Percentiles rank a stretch among this genome's conserved stretches.
Conservation (phyloP, 2,797 vertebrate species). For the Erethizon dorsatum region DNA sequence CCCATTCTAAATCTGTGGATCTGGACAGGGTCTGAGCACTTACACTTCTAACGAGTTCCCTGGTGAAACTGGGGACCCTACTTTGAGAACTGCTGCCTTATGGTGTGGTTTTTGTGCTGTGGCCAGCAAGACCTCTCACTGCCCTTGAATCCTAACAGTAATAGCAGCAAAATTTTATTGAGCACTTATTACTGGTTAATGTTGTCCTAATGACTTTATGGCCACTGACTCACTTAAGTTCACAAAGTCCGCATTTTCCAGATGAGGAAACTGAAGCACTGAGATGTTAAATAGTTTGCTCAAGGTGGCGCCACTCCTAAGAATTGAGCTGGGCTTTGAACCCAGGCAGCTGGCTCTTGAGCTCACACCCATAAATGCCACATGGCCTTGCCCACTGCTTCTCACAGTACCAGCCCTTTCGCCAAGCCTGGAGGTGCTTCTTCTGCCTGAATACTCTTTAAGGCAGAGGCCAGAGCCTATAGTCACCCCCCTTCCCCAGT, state of each 20-base stretch:
- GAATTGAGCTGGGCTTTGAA: not conserved
- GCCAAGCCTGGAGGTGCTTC: not conserved
- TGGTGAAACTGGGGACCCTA: not conserved
- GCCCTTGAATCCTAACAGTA: not conserved
- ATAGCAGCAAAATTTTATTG: not conserved
- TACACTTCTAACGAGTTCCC: slow-evolving; percentile 11
- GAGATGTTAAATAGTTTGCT: not conserved
- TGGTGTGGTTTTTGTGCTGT: not conserved
- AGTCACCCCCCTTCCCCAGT: not conserved
- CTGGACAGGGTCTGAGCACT: not conserved
- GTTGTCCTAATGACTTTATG: not conserved
- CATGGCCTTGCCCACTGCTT: not conserved
- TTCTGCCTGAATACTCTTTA: not conserved
- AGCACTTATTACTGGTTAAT: not conserved
- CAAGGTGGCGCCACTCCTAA: not conserved
- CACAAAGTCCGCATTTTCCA: not conserved
- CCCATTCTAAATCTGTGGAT: not conserved
- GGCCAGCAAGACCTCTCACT: not conserved
- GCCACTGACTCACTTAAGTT: not conserved
- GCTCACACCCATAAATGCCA: not conserved
- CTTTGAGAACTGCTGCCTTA: not conserved
- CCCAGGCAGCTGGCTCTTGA: not conserved
- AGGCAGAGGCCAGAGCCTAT: not conserved
- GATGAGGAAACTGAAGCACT: not conserved
- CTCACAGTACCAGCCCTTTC: not conserved